A percentile compares a stretch with the other conserved stretches of the same genome.
Conservation (phyloP, 1,140 invertebrate genomes). For the Lordiphosa clarofinis region DNA sequence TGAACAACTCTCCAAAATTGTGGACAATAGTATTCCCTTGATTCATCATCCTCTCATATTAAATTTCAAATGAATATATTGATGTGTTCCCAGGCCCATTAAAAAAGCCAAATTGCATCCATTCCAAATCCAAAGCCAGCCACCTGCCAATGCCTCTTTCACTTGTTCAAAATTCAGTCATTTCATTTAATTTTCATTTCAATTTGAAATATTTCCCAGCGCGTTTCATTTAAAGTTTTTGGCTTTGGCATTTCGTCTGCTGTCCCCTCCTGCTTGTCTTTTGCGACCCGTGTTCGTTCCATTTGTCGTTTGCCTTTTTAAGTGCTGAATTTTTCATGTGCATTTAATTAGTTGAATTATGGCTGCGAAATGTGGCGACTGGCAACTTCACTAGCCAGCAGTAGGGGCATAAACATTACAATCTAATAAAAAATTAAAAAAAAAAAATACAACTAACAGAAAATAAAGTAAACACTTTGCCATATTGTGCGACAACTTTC, state of each 20-base stretch:
- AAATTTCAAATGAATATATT: no score
- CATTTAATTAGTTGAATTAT: slow-evolving; percentile 78
- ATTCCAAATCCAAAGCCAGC: not conserved
- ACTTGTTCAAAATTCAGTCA: slow-evolving; percentile 52
- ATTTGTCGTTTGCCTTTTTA: slow-evolving; percentile 65
- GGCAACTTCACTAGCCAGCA: slow-evolving; percentile 21
- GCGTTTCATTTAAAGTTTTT: slow-evolving; percentile 46
- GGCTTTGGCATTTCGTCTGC: slow-evolving; percentile 41
- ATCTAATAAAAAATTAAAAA: slow-evolving; percentile 58
- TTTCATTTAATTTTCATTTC: slow-evolving; percentile 49
- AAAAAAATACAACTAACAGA: slow-evolving; percentile 58
- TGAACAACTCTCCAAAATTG: no score
- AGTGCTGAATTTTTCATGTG: slow-evolving; percentile 77
- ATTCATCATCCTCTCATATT: no score
- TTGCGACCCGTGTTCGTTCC: slow-evolving; percentile 15
- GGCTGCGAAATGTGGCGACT: slow-evolving; percentile 70
- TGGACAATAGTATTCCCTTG: no score
- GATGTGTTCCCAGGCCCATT: slow-evolving; percentile 20
- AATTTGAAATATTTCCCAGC: slow-evolving; percentile 67
- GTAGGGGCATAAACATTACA: slow-evolving; percentile 40
- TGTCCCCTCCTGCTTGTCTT: not conserved
- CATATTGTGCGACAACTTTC: slow-evolving; percentile 77
- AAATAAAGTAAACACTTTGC: slow-evolving; percentile 67
- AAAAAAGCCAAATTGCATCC: slow-evolving; percentile 6
- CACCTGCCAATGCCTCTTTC: slow-evolving; percentile 30